Evolutionary conservation across 2,113 vertebrate genomes (phyloP).

Genomic region (Talpa occidentalis): DNA sequence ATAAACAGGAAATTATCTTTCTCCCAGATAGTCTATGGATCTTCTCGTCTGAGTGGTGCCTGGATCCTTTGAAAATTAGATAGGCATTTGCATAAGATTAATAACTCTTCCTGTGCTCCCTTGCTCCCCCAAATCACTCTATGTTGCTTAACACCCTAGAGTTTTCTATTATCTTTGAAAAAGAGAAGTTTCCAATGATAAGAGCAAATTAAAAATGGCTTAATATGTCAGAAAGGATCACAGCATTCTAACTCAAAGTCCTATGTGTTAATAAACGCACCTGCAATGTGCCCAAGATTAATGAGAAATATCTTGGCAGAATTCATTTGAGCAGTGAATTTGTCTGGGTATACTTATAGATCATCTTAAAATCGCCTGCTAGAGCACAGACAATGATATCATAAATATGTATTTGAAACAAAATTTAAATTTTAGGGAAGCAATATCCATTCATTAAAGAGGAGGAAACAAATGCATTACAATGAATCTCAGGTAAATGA

Average conservation of each 20-base stretch:
- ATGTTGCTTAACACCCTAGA: slow-evolving; percentile 71
- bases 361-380: slow-evolving; percentile 53
- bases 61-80: slow-evolving; percentile 43
- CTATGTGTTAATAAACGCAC: slow-evolving; percentile 73
- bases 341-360: slow-evolving; percentile 48
- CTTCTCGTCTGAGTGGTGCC: not conserved
- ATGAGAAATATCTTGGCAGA: slow-evolving; percentile 60
- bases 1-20: slow-evolving; percentile 82
- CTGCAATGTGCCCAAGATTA: slow-evolving; percentile 76
- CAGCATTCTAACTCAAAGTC: slow-evolving; percentile 52
- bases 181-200: slow-evolving; percentile 72
- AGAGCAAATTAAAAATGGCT: slow-evolving; percentile 84
- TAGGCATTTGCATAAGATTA: slow-evolving; percentile 60
- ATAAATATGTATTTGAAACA: slow-evolving; percentile 29
- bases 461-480: slow-evolving; percentile 57
- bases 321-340: slow-evolving; percentile 24
- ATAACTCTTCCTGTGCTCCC: not conserved
- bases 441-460: slow-evolving; percentile 62
- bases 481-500: slow-evolving; percentile 35
- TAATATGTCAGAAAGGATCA: slow-evolving; percentile 82
- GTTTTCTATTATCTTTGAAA: slow-evolving; percentile 71
- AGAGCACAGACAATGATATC: slow-evolving; percentile 53
- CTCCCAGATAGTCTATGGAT: slow-evolving; percentile 58
- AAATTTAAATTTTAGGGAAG: slow-evolving; percentile 72
- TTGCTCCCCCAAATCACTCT: slow-evolving; percentile 48